A percentile compares a stretch with the other conserved stretches of the same genome.
Evolutionary conservation across 2,113 vertebrate genomes (phyloP).

Genomic region (Murina feae): DNA sequence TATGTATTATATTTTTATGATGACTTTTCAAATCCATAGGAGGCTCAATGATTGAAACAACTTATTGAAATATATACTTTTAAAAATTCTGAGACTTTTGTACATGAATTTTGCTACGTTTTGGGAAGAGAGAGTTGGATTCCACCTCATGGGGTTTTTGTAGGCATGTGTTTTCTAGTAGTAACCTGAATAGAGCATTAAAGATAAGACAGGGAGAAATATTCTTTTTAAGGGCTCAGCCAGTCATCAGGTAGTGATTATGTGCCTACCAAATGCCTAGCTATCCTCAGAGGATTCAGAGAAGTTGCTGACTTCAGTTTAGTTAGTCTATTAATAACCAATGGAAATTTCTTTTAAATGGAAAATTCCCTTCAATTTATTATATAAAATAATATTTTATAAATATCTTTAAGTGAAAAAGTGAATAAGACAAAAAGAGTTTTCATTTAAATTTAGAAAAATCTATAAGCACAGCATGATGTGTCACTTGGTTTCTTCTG

Average conservation of each 20-base stretch:
- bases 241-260: neutral
- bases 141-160: neutral
- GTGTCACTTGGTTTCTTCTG: neutral
- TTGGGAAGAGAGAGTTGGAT: neutral
- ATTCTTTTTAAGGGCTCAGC: neutral
- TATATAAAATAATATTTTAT: constrained; percentile 5
- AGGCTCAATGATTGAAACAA: neutral
- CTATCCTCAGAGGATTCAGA: neutral
- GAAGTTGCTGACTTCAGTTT: neutral
- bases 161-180: neutral
- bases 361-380: constrained; percentile 11
- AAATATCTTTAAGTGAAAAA: constrained; percentile 2
- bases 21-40: neutral
- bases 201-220: neutral
- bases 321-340: neutral
- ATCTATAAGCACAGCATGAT: neutral
- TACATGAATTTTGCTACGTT: neutral
- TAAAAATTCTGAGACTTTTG: neutral
- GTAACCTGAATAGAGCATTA: neutral
- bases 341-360: neutral
- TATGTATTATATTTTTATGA: neutral
- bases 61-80: neutral
- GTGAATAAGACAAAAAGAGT: neutral
- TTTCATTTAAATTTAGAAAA: neutral
- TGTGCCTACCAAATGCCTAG: neutral